Conservation (phyloP, 2,797 vertebrate genomes). For the Allobates femoralis region DNA sequence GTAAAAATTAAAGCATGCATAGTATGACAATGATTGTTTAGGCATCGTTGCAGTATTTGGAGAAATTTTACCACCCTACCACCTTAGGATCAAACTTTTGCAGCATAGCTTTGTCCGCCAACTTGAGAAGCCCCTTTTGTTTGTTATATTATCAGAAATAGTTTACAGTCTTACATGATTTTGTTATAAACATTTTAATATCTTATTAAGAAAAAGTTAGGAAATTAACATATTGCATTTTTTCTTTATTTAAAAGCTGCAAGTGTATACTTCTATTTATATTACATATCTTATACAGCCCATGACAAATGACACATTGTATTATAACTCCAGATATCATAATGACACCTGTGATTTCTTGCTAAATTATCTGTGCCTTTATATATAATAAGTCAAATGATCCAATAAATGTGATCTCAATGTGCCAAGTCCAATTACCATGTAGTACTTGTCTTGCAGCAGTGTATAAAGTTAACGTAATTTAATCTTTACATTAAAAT, state of each 20-base stretch:
- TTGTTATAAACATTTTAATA: too few species aligned
- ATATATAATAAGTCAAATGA: slow-evolving; percentile 20
- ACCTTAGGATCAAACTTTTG: too few species aligned
- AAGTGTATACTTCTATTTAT: background rate
- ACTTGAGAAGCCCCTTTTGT: too few species aligned
- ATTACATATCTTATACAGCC: background rate
- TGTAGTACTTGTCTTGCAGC: background rate
- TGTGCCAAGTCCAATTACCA: slow-evolving; percentile 20
- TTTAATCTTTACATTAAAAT: background rate
- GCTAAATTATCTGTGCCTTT: slow-evolving; percentile 2
- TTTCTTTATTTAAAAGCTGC: background rate
- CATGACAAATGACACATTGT: background rate
- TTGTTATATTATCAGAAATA: too few species aligned
- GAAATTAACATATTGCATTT: background rate
- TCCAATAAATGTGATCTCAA: slow-evolving; percentile 16
- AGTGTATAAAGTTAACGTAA: background rate
- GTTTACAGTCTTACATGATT: too few species aligned
- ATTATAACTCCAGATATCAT: background rate
- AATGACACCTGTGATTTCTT: background rate
- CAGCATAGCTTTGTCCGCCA: too few species aligned
- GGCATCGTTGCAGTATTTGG: too few species aligned
- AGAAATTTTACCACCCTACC: too few species aligned
- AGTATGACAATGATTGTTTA: background rate
- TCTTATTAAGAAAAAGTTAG: background rate
- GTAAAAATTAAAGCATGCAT: background rate